Percentiles rank a stretch among this genome's conserved stretches.
Conservation (phyloP, 2,888 invertebrate species). For the Phyto melanocephala region DNA sequence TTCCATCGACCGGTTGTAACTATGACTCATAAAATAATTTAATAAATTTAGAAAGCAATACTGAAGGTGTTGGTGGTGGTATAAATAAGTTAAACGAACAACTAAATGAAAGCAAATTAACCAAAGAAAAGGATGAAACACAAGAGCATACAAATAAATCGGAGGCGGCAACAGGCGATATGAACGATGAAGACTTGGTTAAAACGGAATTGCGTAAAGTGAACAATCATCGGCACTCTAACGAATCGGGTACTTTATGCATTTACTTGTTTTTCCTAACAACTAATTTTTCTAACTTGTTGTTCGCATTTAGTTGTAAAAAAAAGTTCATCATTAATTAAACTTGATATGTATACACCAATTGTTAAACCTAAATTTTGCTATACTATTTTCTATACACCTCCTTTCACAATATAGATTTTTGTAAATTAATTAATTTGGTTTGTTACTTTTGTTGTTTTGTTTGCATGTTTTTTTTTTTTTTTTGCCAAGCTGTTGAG, state of each 20-base stretch:
- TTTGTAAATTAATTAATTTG: background rate
- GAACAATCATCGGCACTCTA: slow-evolving; percentile 77
- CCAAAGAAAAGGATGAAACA: slow-evolving; percentile 44
- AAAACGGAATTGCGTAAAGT: slow-evolving; percentile 76
- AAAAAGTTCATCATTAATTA: background rate
- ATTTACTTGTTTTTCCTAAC: slow-evolving; percentile 36
- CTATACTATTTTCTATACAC: slow-evolving; percentile 37
- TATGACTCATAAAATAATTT: slow-evolving; percentile 5
- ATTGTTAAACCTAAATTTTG: slow-evolving; percentile 38
- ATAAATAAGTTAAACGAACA: slow-evolving; percentile 55
- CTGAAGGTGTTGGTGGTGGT: slow-evolving; percentile 52
- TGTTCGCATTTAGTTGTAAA: slow-evolving; percentile 52
- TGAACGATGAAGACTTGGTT: slow-evolving; percentile 64
- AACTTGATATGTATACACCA: slow-evolving; percentile 24
- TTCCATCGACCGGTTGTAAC: background rate
- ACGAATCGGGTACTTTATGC: slow-evolving; percentile 77
- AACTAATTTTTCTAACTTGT: slow-evolving; percentile 51
- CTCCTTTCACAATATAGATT: background rate
- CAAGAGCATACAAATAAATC: slow-evolving; percentile 13
- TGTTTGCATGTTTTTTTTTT: slow-evolving; percentile 50
- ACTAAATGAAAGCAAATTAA: slow-evolving; percentile 50
- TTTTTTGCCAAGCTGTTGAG: slow-evolving; percentile 18
- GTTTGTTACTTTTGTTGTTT: slow-evolving; percentile 29
- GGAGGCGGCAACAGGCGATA: slow-evolving; percentile 41
- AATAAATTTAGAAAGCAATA: slow-evolving; percentile 55